These are phyloP conservation scores for Cyprinus carpio DNA, from an alignment of 2,113 vertebrate species.

Conservation along the genomic window DNA sequence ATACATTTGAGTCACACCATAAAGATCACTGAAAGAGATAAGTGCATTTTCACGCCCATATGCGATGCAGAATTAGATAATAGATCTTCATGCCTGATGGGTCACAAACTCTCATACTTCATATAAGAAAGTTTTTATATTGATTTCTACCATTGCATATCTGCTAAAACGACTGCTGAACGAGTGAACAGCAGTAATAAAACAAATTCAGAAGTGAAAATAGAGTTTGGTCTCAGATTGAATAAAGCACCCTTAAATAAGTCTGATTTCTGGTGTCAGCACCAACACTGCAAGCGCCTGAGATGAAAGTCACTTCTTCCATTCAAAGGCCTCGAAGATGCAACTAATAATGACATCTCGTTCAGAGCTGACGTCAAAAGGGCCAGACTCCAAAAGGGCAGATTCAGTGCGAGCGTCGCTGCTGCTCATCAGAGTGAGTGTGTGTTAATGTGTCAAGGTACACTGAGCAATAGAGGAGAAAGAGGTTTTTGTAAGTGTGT, in stretches of 20 bases:
- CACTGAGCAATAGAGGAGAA: conserved; percentile 38
- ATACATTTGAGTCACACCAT: conserved; percentile 1
- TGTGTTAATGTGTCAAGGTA: conserved; percentile 38
- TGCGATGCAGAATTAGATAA: conserved; percentile 9
- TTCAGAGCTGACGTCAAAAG: neutral
- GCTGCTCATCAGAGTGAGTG: neutral
- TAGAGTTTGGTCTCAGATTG: neutral
- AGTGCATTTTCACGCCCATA: conserved; percentile 22
- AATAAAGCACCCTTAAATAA: neutral
- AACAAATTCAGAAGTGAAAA: neutral
- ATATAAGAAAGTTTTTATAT: neutral
- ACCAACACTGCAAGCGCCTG: neutral
- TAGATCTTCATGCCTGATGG: neutral
- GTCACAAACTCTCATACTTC: conserved; percentile 12
- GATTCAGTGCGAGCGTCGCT: neutral
- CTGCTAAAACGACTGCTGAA: neutral
- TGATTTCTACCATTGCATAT: neutral
- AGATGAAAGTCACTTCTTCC: conserved; percentile 19
- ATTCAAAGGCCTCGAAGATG: neutral
- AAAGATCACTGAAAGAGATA: conserved; percentile 10
- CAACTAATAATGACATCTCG: conserved; percentile 14
- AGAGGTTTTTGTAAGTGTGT: conserved; percentile 51
- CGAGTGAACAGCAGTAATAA: neutral
- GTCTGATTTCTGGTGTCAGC: neutral
- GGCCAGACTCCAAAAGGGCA: neutral